Percentiles rank a stretch among this genome's conserved stretches.
Conservation (phyloP, 2,797 vertebrate species). For the Halcyon badia region DNA sequence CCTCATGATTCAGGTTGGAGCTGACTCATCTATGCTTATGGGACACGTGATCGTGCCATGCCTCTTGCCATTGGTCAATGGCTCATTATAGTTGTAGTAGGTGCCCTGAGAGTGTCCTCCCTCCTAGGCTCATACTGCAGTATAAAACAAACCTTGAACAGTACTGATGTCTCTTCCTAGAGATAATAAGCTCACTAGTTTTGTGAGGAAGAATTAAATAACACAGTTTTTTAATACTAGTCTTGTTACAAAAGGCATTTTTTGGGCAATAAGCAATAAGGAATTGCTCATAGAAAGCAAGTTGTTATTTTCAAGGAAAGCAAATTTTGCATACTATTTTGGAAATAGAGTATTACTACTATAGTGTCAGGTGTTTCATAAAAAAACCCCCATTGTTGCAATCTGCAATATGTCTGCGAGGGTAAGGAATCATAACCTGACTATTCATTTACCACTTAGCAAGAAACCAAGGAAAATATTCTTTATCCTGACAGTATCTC, state of each 20-base stretch:
- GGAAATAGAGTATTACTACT: background rate
- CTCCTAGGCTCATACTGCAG: background rate
- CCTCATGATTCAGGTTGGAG: background rate
- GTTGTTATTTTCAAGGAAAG: background rate
- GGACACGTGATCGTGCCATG: accelerated
- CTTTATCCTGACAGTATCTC: background rate
- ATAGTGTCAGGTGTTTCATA: background rate
- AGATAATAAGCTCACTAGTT: background rate
- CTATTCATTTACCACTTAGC: background rate
- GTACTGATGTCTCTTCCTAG: background rate
- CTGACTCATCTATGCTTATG: accelerated
- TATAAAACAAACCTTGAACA: background rate
- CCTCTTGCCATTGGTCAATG: background rate
- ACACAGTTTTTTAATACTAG: accelerated
- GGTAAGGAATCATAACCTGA: background rate
- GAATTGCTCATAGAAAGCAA: background rate
- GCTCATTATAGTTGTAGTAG: background rate
- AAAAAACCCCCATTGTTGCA: background rate
- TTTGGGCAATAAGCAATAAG: background rate
- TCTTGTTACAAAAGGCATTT: background rate
- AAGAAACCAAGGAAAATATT: background rate
- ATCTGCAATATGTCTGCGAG: background rate
- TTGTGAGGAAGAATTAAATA: background rate
- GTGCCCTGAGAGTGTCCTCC: background rate
- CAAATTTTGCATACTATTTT: background rate